These are phyloP conservation scores for Rhyacophila evoluta DNA, from an alignment of 2,888 invertebrate genomes.

Conservation along the genomic window DNA sequence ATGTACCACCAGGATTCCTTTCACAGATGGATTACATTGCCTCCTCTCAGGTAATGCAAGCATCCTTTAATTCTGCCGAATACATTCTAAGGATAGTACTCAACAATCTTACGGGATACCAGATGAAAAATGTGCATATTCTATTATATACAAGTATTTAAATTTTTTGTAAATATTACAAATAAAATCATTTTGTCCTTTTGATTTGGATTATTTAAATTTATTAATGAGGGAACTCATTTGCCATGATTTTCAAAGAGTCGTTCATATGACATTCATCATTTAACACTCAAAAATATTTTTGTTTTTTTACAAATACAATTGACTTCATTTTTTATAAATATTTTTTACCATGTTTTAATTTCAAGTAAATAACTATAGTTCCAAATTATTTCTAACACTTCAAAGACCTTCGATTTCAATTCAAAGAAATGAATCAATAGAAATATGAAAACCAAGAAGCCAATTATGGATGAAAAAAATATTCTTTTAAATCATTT, in stretches of 20 bases:
- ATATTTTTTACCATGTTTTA: slow-evolving; percentile 51
- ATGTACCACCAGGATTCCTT: too few relatives aligned
- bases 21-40: too few relatives aligned
- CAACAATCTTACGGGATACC: too few relatives aligned
- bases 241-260: neutral
- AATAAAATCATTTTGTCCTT: too few relatives aligned
- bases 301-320: slow-evolving; percentile 49
- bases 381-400: slow-evolving; percentile 27
- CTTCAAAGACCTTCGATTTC: neutral
- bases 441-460: neutral
- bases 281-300: slow-evolving; percentile 23
- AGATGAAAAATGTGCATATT: too few relatives aligned
- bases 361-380: slow-evolving; percentile 22
- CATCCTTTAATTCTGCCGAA: too few relatives aligned
- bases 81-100: too few relatives aligned
- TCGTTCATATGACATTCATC: slow-evolving; percentile 16
- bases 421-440: neutral
- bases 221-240: neutral
- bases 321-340: slow-evolving; percentile 52
- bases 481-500: slow-evolving; percentile 5
- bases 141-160: too few relatives aligned
- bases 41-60: too few relatives aligned
- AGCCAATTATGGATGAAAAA: too few relatives aligned
- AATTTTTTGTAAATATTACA: too few relatives aligned
- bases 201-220: too few relatives aligned